Base-by-base conservation (phyloP, 2,113 vertebrate species). In the Pipra filicauda region DNA sequence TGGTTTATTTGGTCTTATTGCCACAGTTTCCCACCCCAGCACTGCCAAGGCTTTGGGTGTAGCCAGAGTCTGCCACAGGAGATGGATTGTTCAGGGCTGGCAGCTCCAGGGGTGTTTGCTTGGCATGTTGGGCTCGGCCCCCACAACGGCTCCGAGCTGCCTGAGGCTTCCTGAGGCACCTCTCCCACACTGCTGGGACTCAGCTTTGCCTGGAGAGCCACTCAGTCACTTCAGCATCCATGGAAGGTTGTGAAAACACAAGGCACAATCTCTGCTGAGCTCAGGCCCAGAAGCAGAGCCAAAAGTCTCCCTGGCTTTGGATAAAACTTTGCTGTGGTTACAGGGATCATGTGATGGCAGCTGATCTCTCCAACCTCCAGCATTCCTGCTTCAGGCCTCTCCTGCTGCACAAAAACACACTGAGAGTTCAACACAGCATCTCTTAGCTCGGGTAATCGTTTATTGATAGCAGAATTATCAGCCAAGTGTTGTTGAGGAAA, bases 21-120 rank as follows among this genome's bases (percentile, higher is more conserved):
- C 85, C 85, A 37, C 55, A n/a, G 72, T 49, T 12, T 22, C 12
- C 11, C 39, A 14, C 55, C 39, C 18, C 77, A 37, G 79, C 62
- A 6, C 62, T 75, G 93, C 94, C 96, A 78, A 89, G 86, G 46
- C 71, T 64, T 59, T 95, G 96, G 94, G 94, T 13, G 95, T 88
- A 92, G 82, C 74, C 62, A 11, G 64, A 31, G 35, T 18, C 74
- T 74, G 89, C 76, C 81, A 48, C 7, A 51, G 79, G 72, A 80
- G 88, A 91, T 11, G 9, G 93, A 75, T 69, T 58, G 92, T 85
- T 88, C 80, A 49, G 48, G 20, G 77, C 76, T 74, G 91, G 75
- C 13, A 83, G 89, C 51, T 83, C 43, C 14, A 22, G 54, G 65
- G n/a, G 4, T 41, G 4, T 41, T 43, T 80, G 71, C 49, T 58